These are phyloP conservation scores for Eupithecia inturbata DNA, from an alignment of 2,888 invertebrate species.

Conservation along the genomic window DNA sequence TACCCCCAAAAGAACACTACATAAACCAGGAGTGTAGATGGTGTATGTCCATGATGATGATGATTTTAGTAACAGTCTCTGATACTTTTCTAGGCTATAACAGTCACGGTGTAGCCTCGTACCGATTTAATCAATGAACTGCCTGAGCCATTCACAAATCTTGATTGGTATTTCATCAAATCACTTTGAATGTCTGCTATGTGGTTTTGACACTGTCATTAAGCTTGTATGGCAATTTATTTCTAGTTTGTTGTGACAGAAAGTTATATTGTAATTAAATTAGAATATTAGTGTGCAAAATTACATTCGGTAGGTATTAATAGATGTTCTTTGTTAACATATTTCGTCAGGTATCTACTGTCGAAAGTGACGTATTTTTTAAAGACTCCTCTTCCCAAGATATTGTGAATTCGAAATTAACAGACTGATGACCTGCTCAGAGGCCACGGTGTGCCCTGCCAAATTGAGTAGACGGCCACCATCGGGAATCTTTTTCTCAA, in stretches of 20 bases:
- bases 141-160: constrained; percentile 44
- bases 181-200: constrained; percentile 27
- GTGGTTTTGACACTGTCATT: constrained; percentile 24
- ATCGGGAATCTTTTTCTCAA: neutral
- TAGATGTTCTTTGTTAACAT: too few relatives aligned
- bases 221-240: constrained; percentile 7
- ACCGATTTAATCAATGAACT: constrained; percentile 50
- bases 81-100: constrained; percentile 8
- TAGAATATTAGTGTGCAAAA: neutral
- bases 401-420: neutral
- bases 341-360: neutral
- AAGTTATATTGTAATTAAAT: neutral
- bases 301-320: neutral
- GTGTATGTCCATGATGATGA: too few relatives aligned
- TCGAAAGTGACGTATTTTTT: neutral
- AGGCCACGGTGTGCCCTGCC: neutral
- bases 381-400: neutral
- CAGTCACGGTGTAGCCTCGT: constrained; percentile 44
- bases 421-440: neutral
- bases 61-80: too few relatives aligned
- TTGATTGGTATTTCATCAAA: constrained; percentile 50
- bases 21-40: too few relatives aligned
- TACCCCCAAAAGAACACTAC: too few relatives aligned
- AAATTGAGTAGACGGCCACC: neutral
- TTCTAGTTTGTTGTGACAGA: constrained; percentile 6